Conservation (phyloP, 2,888 invertebrate genomes). For the Glomeris marginata region DNA sequence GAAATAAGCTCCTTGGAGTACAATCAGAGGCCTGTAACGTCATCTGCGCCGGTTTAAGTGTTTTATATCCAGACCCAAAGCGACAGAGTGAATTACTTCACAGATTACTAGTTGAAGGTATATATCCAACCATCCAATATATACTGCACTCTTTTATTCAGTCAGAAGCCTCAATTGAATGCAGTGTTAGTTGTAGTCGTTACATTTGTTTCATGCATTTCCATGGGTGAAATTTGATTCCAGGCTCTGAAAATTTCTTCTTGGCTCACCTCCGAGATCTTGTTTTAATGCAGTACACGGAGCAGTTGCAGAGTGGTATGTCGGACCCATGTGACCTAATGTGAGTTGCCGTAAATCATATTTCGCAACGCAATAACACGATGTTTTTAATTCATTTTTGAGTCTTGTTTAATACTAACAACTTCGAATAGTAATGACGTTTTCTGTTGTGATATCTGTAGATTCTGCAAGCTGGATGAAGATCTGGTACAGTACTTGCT, state of each 20-base stretch:
- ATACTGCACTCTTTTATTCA: too few relatives aligned
- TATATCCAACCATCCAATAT: too few relatives aligned
- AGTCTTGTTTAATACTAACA: too few relatives aligned
- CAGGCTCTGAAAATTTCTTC: too few relatives aligned
- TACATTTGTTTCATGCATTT: too few relatives aligned
- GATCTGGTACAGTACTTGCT: conserved; percentile 25
- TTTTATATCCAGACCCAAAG: conserved; percentile 22
- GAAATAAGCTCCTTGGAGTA: neutral
- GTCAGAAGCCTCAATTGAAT: too few relatives aligned
- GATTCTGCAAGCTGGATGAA: conserved; percentile 17
- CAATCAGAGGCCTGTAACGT: conserved; percentile 25
- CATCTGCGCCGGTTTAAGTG: conserved; percentile 23
- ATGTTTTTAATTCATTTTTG: conserved; percentile 1
- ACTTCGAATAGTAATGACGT: too few relatives aligned
- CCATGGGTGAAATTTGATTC: too few relatives aligned
- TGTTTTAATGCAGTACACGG: conserved; percentile 25
- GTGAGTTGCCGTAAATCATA: neutral
- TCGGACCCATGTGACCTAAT: conserved; percentile 19
- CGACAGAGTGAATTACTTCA: conserved; percentile 23
- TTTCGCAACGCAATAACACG: neutral
- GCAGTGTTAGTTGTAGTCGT: too few relatives aligned
- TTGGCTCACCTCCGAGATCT: conserved; percentile 22
- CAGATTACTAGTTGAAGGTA: conserved; percentile 24
- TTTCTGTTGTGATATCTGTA: neutral
- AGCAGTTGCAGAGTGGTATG: conserved; percentile 22